Conservation (phyloP, 2,797 vertebrate genomes). For the Champsocephalus esox region DNA sequence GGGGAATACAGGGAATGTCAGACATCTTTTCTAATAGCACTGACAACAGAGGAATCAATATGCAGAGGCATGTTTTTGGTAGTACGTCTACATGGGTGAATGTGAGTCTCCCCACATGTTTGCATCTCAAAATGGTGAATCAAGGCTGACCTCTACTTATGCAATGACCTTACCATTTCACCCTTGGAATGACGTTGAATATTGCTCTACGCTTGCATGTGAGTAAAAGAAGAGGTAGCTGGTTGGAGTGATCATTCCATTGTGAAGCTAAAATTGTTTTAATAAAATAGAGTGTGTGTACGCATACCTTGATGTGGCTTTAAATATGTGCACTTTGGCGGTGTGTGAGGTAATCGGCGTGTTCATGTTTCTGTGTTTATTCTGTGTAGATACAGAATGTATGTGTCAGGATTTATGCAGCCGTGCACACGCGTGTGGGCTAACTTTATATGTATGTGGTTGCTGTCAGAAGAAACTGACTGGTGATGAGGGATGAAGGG, state of each 20-base stretch:
- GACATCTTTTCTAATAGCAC: slow-evolving; percentile 63
- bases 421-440: slow-evolving; percentile 39
- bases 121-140: slow-evolving; percentile 68
- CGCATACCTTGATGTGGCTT: slow-evolving; percentile 64
- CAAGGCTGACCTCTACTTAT: slow-evolving; percentile 72
- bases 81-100: slow-evolving; percentile 53
- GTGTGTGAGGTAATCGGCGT: slow-evolving; percentile 3
- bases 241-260: slow-evolving; percentile 45
- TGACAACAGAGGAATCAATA: slow-evolving; percentile 76
- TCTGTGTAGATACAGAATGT: slow-evolving; percentile 18
- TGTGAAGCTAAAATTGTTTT: slow-evolving; percentile 20
- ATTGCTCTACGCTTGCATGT: slow-evolving; percentile 52
- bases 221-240: slow-evolving; percentile 34
- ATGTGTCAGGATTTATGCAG: slow-evolving; percentile 8
- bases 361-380: slow-evolving; percentile 34
- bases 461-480: slow-evolving; percentile 77
- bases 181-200: slow-evolving; percentile 69
- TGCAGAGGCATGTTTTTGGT: slow-evolving; percentile 79
- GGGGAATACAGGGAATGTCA: slow-evolving; percentile 64
- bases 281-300: slow-evolving; percentile 62
- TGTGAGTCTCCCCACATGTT: slow-evolving; percentile 65
- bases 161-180: slow-evolving; percentile 76
- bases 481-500: slow-evolving; percentile 82
- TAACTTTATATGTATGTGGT: slow-evolving; percentile 67
- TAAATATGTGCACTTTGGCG: slow-evolving; percentile 52